Evolutionary conservation across 2,888 invertebrate genomes (phyloP), one percentile per base, ranked within the genome.

Genomic region (Belgica antarctica): DNA sequence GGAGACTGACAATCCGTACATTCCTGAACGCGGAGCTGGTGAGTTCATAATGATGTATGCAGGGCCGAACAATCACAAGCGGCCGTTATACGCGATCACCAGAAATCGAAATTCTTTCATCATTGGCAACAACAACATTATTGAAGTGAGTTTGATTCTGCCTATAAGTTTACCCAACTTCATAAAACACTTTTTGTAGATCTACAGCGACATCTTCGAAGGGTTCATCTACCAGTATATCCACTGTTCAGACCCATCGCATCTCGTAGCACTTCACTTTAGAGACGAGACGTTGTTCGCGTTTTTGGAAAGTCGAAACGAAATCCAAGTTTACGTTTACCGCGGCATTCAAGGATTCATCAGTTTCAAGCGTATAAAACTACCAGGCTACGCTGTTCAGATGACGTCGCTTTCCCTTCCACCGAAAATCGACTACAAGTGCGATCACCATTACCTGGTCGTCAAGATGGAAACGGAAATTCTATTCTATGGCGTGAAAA

Each of bases 171-270:
- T 28, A n/a, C n/a, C 8, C 17, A 31, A 1, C 34, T 31, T 7
- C 24, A 41, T 41, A 2, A 25, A n/a, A 15, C 62, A 28, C 68
- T 31, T 41, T 19, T 15, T 12, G 22, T 28, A 81, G 78, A 78
- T 84, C 66, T 83, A 82, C 73, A 77, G 80, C 72, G 79, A 84
- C 74, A 75, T 79, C 1, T 73, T 77, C 4, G 76, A 75, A 12
- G 83, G 81, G 1, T 79, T 78, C 61, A 73, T 85, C 17, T 80
- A 83, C 72, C 85, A 86, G 73, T 81, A 81, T 62, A 78, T 87
- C 68, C 73, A 77, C 3, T 78, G 82, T 0, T 77, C 77, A 3
- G 80, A 79, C 71, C 84, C 86, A 2, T 79, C 80, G 15, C 81
- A 81, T 1, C 75, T 86, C 25, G 74, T 75, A 0, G 71, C 76